Base-by-base conservation (phyloP, 2,888 invertebrate species). In the Merodon equestris region DNA sequence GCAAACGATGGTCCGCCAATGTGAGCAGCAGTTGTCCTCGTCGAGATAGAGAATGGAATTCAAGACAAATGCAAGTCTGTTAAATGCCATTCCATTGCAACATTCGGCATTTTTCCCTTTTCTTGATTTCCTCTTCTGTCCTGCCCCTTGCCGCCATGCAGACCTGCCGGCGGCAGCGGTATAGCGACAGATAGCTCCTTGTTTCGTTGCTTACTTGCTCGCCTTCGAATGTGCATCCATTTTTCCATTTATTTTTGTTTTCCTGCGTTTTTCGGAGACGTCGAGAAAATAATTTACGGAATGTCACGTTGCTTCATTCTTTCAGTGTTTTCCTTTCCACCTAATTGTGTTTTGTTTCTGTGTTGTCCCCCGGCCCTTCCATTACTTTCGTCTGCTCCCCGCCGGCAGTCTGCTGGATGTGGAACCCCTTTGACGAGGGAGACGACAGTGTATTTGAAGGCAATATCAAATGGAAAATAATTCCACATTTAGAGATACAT, bases 261-360 rank as follows among this genome's bases (percentile, higher is more conserved):
- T 27, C 60, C 18, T 71, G 47, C 53, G 48, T 56, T 64, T 76
- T 71, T 36, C 50, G 57, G 19, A 67, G 54, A 74, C 53, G 63
- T 58, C 42, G 54, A 56, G 64, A 19, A 79, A 74, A 74, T 70
- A 68, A 74, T 74, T 79, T 53, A 79, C 73, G 77, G 77, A 79
- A 79, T 79, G 77, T 79, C 77, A 79, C 77, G 77, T 79, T 79
- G 73, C 68, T 79, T 73, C 73, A 79, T 79, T 79, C 73, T 63
- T 73, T 79, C 12, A 54, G 71, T 73, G 58, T 68, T 79, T 79
- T 57, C 73, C 73, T 67, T 61, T 42, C 40, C 40, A 4, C 48
- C 53, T 19, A 27, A n/a, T 48, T 27, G 27, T 27, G 7, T 27
- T 27, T 27, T 27, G 27, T 27, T 27, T 27, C 27, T 27, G 27